phyloP scores from a whole-genome alignment of 1,140 invertebrate species.

The Panulirus ornatus region DNA sequence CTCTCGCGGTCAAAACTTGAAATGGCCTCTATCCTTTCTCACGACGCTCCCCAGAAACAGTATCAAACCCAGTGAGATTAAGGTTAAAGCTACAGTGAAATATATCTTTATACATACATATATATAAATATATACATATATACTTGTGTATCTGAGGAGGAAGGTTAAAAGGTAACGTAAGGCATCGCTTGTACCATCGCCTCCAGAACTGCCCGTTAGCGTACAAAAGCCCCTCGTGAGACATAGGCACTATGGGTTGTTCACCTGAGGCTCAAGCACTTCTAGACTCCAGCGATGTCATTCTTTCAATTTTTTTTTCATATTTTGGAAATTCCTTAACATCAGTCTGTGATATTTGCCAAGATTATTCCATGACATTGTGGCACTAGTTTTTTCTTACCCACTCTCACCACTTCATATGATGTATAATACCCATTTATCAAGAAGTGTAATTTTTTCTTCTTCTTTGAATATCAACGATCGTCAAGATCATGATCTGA shows the following conservation, averaged over 20 bases:
- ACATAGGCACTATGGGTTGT: neutral
- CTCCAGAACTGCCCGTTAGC: conserved; percentile 25
- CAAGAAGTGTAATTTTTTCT: neutral
- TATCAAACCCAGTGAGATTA: conserved; percentile 54
- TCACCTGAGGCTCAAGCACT: neutral
- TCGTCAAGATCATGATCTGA: neutral
- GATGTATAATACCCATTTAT: neutral
- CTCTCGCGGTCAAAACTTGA: neutral
- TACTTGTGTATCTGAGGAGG: conserved; percentile 20
- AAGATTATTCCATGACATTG: conserved; percentile 46
- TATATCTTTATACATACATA: conserved; percentile 23
- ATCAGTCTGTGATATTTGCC: conserved; percentile 56
- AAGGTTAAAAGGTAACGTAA: neutral
- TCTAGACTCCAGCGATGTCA: neutral
- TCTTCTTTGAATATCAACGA: neutral
- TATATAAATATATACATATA: conserved; percentile 14
- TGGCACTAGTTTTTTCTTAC: conserved; percentile 15
- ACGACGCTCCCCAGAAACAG: conserved; percentile 43
- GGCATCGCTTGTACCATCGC: neutral
- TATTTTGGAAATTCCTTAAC: conserved; percentile 47
- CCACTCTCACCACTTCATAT: neutral
- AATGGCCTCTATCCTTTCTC: neutral
- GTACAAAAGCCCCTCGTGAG: neutral
- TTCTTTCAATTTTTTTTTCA: conserved; percentile 21
- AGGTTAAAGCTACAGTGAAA: conserved; percentile 31